Base-by-base conservation (phyloP, 2,888 invertebrate species). In the Nomada fucata region DNA sequence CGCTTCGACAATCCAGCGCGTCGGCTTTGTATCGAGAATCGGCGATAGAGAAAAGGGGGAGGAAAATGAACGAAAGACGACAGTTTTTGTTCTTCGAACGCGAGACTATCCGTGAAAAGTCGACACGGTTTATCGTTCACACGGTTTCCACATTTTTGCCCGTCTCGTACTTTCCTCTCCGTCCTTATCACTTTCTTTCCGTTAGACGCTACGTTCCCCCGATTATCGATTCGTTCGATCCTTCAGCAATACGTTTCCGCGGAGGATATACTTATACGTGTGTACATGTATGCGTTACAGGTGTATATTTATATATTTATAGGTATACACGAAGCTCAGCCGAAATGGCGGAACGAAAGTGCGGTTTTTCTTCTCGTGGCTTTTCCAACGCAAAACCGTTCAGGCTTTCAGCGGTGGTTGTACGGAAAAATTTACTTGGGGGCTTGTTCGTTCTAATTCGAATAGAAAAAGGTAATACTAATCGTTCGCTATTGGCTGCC, bases 211-310 rank as follows among this genome's bases (percentile, higher is more conserved):
- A 68, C 59, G 50, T 82, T 50, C 78, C 36, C 47, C 42, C 78
- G 59, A 36, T 72, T 77, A 0, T 77, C 53, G n/a, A 81, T 87
- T 26, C 11, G 13, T 15, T 73, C 76, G 65, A 79, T 53, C 26
- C 59, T 20, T 42, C 69, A 70, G 65, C 69, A 26, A 29, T 53
- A 73, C 68, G 55, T 67, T 50, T 70, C 26, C 73, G 55, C 57
- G 63, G 61, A 53, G 53, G 64, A 60, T 74, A 55, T 71, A 76
- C 23, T 13, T 44, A 47, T 64, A 69, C 64, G 69, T 64, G 53
- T 73, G 84, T 81, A 72, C 74, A 64, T 57, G 60, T 68, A 84
- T 81, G 81, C 55, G 44, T 72, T 72, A 72, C 50, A 70, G 59
- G 11, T 59, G 42, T 70, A 61, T 67, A 29, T 70, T 29, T 70